Evolutionary conservation across 2,888 invertebrate species (phyloP).

Genomic region (Aleiodes testaceus): DNA sequence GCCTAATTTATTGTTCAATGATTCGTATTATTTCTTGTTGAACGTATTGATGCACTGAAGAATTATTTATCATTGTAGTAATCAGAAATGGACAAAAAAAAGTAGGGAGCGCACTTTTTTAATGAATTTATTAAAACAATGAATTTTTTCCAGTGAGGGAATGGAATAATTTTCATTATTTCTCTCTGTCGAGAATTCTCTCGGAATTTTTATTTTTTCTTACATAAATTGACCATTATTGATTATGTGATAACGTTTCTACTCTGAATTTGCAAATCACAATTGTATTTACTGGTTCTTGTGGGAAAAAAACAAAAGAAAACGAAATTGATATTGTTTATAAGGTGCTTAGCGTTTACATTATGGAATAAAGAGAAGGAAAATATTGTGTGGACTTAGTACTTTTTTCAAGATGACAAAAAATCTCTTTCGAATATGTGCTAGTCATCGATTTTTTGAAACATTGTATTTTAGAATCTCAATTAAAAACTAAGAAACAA

Average conservation of each 20-base stretch:
- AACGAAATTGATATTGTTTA: slow-evolving; percentile 12
- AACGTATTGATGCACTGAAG: slow-evolving; percentile 15
- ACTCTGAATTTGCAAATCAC: background rate
- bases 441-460: slow-evolving; percentile 26
- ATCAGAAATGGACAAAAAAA: background rate
- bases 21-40: no score
- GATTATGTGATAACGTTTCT: background rate
- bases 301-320: slow-evolving; percentile 4
- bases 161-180: background rate
- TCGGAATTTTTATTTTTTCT: background rate
- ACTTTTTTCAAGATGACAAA: slow-evolving; percentile 23
- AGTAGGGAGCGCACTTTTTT: background rate
- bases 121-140: background rate
- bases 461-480: slow-evolving; percentile 25
- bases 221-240: background rate
- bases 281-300: slow-evolving; percentile 6
- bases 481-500: slow-evolving; percentile 25
- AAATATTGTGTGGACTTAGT: slow-evolving; percentile 20
- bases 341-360: slow-evolving; percentile 28
- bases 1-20: slow-evolving; percentile 17
- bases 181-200: no score
- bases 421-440: slow-evolving; percentile 5
- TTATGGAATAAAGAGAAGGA: slow-evolving; percentile 10
- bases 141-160: background rate
- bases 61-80: slow-evolving; percentile 9